Conservation (phyloP, 2,797 vertebrate species). For the Kryptopterus vitreolus region DNA sequence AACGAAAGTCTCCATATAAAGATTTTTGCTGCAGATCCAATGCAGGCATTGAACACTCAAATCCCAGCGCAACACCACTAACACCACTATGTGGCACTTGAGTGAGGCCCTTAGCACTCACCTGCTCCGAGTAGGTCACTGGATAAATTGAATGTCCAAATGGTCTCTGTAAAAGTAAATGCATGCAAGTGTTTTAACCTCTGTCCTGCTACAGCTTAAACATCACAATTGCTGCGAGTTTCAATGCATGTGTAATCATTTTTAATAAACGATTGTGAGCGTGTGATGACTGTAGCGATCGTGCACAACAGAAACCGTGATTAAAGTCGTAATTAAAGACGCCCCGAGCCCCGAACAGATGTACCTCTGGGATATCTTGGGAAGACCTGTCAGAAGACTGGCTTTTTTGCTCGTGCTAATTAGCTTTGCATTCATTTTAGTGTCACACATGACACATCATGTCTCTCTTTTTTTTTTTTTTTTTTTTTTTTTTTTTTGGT, state of each 20-base stretch:
- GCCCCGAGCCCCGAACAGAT: neutral
- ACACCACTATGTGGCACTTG: no score
- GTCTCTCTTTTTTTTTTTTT: neutral
- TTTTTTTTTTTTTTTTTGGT: no score
- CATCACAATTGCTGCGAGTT: neutral
- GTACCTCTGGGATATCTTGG: neutral
- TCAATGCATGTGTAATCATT: neutral
- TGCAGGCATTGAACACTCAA: no score
- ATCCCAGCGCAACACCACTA: no score
- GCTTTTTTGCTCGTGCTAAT: neutral
- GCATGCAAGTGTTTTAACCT: neutral
- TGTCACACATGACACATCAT: no score
- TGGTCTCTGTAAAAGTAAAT: neutral
- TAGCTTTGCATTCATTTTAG: neutral
- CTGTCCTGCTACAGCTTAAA: neutral
- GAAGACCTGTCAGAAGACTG: neutral
- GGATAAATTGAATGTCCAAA: no score
- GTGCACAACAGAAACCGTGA: neutral
- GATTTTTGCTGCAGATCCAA: no score
- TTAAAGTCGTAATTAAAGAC: constrained; percentile 6
- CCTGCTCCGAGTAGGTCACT: no score
- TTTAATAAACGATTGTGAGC: neutral
- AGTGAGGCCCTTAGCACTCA: no score
- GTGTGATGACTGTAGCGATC: neutral
- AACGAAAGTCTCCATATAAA: no score